A percentile compares a stretch with the other conserved stretches of the same genome.
phyloP scores from a whole-genome alignment of 1,140 invertebrate species.

The Ladona fulva region DNA sequence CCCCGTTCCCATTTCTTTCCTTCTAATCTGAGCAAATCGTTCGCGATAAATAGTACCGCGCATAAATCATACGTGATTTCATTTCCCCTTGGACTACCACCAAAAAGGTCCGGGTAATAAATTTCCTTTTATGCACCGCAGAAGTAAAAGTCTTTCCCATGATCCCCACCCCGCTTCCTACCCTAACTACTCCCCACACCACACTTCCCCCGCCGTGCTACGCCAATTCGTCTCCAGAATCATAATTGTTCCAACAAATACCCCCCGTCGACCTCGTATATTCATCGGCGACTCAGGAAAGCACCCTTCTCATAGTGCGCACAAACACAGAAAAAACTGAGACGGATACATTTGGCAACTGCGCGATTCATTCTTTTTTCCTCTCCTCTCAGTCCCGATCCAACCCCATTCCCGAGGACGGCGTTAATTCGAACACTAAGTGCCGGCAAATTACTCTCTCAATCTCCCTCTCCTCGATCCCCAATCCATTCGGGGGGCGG shows the following conservation, averaged over 20 bases:
- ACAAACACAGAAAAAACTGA: not conserved
- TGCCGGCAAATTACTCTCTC: not conserved
- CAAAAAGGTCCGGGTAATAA: not conserved
- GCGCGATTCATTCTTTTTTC: not conserved
- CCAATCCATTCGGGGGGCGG: not conserved
- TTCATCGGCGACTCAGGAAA: too few relatives aligned
- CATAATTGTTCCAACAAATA: too few relatives aligned
- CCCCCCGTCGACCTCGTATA: too few relatives aligned
- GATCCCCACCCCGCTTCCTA: not conserved
- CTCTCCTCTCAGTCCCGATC: not conserved
- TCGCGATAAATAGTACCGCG: not conserved
- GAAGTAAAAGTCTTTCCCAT: not conserved
- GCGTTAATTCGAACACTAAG: constrained; percentile 5
- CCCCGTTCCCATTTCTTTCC: not conserved
- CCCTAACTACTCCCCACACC: not conserved
- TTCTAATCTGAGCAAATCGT: not conserved
- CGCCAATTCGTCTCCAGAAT: too few relatives aligned
- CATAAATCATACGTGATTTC: not conserved
- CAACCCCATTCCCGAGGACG: not conserved
- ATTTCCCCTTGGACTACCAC: not conserved
- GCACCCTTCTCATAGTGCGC: too few relatives aligned
- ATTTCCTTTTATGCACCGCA: not conserved
- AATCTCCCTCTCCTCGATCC: not conserved
- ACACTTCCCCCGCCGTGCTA: not conserved
- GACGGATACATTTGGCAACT: not conserved